Conservation (phyloP, 1,140 invertebrate species). For the Propsilocerus akamusi region DNA sequence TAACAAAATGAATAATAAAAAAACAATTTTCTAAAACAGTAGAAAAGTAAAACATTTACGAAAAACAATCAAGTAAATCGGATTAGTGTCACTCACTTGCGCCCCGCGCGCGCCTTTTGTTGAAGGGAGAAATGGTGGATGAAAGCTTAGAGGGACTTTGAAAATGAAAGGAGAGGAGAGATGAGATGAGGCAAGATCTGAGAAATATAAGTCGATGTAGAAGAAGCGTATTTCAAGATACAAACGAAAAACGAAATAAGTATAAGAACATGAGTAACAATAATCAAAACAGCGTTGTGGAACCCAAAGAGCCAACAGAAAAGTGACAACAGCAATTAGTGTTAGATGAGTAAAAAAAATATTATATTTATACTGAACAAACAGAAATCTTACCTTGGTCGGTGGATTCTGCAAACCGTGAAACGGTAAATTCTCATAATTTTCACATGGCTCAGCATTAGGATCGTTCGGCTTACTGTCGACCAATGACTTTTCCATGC, state of each 20-base stretch:
- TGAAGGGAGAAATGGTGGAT: background rate
- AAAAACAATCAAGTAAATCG: background rate
- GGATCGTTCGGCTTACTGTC: slow-evolving; percentile 17
- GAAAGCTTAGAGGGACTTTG: background rate
- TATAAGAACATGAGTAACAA: background rate
- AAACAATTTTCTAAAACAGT: background rate
- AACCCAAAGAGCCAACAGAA: background rate
- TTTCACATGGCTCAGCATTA: slow-evolving; percentile 39
- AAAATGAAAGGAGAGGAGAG: background rate
- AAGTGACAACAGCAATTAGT: background rate
- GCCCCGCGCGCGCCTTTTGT: background rate
- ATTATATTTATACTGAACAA: background rate
- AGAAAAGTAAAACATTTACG: slow-evolving; percentile 2
- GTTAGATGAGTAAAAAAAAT: no score
- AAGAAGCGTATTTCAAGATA: background rate
- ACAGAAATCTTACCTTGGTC: slow-evolving; percentile 50
- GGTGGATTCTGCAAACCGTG: slow-evolving; percentile 77
- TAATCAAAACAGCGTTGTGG: background rate
- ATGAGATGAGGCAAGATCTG: background rate
- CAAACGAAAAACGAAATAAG: background rate
- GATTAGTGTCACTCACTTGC: slow-evolving; percentile 1
- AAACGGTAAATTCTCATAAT: slow-evolving; percentile 82
- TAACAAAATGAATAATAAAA: slow-evolving; percentile 1
- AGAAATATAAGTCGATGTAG: background rate
- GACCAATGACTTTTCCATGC: background rate